Percentiles rank a stretch among this genome's conserved stretches.
phyloP scores from a whole-genome alignment of 2,113 vertebrate species.

The Pogonocichla stellata region DNA sequence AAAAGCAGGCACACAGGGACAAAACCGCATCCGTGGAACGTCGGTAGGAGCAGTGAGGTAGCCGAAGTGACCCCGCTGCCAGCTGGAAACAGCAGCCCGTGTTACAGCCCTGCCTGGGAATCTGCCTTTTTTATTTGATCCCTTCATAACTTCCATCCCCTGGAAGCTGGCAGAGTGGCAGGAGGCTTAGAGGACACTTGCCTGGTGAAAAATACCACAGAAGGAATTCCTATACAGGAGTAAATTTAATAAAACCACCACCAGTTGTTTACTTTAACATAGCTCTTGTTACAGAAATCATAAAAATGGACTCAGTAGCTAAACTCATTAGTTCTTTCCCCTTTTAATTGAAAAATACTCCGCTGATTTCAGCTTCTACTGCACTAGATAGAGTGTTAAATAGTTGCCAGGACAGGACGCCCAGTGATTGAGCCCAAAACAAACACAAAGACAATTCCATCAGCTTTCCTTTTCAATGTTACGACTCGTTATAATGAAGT shows the following conservation, averaged over 20 bases:
- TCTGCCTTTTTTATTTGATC: neutral
- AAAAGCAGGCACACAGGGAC: neutral
- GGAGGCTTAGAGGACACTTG: constrained; percentile 17
- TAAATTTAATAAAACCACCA: constrained; percentile 77
- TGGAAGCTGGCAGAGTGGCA: neutral
- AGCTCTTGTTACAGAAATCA: constrained; percentile 77
- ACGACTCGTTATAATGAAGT: constrained; percentile 63
- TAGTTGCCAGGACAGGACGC: constrained; percentile 53
- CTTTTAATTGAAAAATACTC: constrained; percentile 66
- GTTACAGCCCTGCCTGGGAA: neutral
- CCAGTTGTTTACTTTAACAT: constrained; percentile 78
- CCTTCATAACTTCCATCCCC: neutral
- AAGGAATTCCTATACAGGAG: constrained; percentile 71
- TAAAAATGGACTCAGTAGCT: constrained; percentile 74
- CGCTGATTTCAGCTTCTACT: constrained; percentile 62
- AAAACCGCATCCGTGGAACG: rapidly evolving
- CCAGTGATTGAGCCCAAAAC: constrained; percentile 62
- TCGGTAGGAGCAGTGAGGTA: rapidly evolving
- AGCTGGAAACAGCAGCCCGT: neutral
- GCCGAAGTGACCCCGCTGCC: neutral
- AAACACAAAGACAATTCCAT: constrained; percentile 70
- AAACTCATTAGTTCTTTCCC: constrained; percentile 67
- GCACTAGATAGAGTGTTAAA: constrained; percentile 63
- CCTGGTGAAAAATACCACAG: constrained; percentile 72
- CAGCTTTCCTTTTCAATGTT: constrained; percentile 68